These are phyloP conservation scores for Drosophila emarginata DNA, from an alignment of 2,888 invertebrate species.

Conservation along the genomic window DNA sequence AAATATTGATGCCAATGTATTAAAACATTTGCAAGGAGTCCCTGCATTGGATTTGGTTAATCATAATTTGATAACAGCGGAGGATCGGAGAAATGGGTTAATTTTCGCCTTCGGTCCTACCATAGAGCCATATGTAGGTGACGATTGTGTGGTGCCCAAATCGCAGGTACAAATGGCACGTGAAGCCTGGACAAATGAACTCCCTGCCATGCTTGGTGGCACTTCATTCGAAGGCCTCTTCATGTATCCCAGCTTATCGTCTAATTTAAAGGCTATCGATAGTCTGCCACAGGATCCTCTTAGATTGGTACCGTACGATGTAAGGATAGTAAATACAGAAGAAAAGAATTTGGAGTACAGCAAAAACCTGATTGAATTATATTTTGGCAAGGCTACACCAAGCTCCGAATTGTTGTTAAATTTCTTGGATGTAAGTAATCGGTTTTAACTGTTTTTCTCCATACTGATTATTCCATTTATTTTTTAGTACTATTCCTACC, in stretches of 20 bases:
- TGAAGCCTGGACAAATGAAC: constrained; percentile 76
- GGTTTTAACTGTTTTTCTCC: background rate
- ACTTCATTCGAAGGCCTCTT: constrained; percentile 79
- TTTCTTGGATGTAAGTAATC: constrained; percentile 55
- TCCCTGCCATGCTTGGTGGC: constrained; percentile 79
- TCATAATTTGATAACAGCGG: constrained; percentile 67
- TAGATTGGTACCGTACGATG: constrained; percentile 56
- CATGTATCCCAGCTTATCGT: constrained; percentile 67
- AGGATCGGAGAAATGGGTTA: constrained; percentile 68
- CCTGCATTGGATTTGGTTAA: constrained; percentile 65
- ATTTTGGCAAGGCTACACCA: constrained; percentile 69
- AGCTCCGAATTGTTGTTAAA: constrained; percentile 39
- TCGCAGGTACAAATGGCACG: constrained; percentile 73
- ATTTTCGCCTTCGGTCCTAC: constrained; percentile 76
- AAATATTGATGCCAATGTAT: constrained; percentile 78
- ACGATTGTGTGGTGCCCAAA: constrained; percentile 73
- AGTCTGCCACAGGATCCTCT: constrained; percentile 49
- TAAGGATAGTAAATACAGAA: constrained; percentile 37
- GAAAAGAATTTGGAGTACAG: constrained; percentile 70
- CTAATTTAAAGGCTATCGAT: constrained; percentile 51
- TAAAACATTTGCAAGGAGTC: constrained; percentile 78
- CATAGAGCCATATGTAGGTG: constrained; percentile 76
- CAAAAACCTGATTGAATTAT: constrained; percentile 63
- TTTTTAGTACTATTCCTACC: constrained; percentile 71
- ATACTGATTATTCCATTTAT: no score